These are phyloP conservation scores for Acronicta psi DNA, from an alignment of 2,888 invertebrate species.

Conservation along the genomic window DNA sequence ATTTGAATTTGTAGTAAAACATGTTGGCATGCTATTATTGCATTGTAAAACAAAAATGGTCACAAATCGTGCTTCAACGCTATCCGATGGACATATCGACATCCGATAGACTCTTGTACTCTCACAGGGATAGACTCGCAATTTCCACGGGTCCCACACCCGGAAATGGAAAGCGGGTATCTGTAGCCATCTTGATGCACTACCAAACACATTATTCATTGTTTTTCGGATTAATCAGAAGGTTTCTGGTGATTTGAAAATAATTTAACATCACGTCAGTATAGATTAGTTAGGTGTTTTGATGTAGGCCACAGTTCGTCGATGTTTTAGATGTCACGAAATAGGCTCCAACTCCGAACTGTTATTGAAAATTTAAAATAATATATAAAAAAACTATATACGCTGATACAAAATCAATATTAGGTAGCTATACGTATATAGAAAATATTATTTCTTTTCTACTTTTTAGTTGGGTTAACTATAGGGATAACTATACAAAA, in stretches of 20 bases:
- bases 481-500: too few species aligned
- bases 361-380: too few species aligned
- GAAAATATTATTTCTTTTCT: too few species aligned
- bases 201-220: slow-evolving; percentile 52
- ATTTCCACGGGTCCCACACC: slow-evolving; percentile 78
- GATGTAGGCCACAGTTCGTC: too few species aligned
- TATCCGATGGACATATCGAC: slow-evolving; percentile 53
- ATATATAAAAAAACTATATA: too few species aligned
- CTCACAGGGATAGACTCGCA: slow-evolving; percentile 72
- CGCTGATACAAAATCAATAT: too few species aligned
- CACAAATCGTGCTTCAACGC: slow-evolving; percentile 51
- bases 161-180: slow-evolving; percentile 80
- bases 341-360: too few species aligned
- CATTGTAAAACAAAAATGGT: slow-evolving; percentile 1
- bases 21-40: slow-evolving; percentile 9
- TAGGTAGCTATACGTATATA: too few species aligned
- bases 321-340: too few species aligned
- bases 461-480: too few species aligned
- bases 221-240: slow-evolving; percentile 21
- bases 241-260: not conserved
- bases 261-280: too few species aligned
- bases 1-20: not conserved
- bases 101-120: slow-evolving; percentile 65
- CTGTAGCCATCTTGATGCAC: slow-evolving; percentile 66
- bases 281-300: too few species aligned